Conservation (phyloP, 2,113 vertebrate genomes). For the Psittacus erithacus region DNA sequence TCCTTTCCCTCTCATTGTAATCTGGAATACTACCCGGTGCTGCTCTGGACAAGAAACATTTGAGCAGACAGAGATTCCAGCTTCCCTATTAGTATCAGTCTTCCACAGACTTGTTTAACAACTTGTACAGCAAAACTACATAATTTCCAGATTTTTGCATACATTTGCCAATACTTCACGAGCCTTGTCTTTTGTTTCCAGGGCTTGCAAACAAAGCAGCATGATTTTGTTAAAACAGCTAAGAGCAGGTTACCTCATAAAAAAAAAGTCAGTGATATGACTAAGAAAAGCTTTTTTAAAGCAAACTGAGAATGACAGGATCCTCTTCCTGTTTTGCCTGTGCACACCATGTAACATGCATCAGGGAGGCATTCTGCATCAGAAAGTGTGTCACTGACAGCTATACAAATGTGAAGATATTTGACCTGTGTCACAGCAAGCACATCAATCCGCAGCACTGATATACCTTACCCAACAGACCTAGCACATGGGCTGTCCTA, state of each 20-base stretch:
- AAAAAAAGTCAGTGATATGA: not conserved
- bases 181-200: not conserved
- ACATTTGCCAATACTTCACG: not conserved
- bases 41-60: not conserved
- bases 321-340: not conserved
- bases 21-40: not conserved
- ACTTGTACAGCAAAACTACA: not conserved
- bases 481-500: not conserved
- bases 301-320: not conserved
- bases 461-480: not conserved
- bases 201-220: constrained; percentile 7
- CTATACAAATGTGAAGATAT: not conserved
- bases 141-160: not conserved
- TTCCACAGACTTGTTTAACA: not conserved
- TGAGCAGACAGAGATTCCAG: not conserved
- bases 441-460: accelerated
- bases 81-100: not conserved
- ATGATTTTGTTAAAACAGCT: not conserved
- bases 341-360: not conserved
- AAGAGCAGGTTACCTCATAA: not conserved
- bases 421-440: not conserved
- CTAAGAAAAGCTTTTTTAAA: not conserved
- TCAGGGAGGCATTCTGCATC: not conserved
- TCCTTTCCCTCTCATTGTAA: not conserved
- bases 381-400: not conserved